Percentiles rank a stretch among this genome's conserved stretches.
Conservation (phyloP, 2,888 invertebrate genomes). For the Athalia rosae region DNA sequence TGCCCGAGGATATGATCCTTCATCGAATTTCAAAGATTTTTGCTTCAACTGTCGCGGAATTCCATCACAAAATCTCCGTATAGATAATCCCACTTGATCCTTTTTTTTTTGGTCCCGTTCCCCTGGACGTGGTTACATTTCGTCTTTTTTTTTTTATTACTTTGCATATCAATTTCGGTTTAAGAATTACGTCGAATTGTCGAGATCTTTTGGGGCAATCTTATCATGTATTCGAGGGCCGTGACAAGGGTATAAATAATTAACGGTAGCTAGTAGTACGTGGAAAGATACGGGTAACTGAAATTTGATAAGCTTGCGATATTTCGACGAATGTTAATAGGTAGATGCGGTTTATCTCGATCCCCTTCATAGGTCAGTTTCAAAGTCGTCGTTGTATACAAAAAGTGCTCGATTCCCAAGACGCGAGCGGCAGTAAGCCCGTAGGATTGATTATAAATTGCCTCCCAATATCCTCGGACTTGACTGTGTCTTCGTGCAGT, state of each 20-base stretch:
- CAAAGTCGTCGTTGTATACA: slow-evolving; percentile 30
- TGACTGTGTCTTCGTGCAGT: slow-evolving; percentile 31
- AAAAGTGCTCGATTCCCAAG: slow-evolving; percentile 35
- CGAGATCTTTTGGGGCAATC: slow-evolving; percentile 15
- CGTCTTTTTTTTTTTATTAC: not conserved
- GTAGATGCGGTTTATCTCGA: slow-evolving; percentile 23
- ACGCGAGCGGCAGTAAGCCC: slow-evolving; percentile 23
- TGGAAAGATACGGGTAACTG: slow-evolving; percentile 22
- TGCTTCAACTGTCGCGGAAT: not conserved
- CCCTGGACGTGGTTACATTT: not conserved
- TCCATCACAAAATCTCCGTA: not conserved
- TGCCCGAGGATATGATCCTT: slow-evolving; percentile 6
- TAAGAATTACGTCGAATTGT: slow-evolving; percentile 13
- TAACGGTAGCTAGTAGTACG: not conserved
- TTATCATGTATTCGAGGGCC: not conserved
- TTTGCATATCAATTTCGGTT: slow-evolving; percentile 4
- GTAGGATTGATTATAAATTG: slow-evolving; percentile 44
- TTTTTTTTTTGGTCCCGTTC: not conserved
- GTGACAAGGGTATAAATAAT: not conserved
- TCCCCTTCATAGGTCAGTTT: slow-evolving; percentile 37
- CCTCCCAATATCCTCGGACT: slow-evolving; percentile 38
- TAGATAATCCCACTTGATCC: too few relatives aligned
- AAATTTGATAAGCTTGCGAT: slow-evolving; percentile 23
- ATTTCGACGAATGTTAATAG: slow-evolving; percentile 39
- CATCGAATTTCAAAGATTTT: not conserved